Conservation (phyloP, 2,888 invertebrate genomes). For the Campoplex capitator region DNA sequence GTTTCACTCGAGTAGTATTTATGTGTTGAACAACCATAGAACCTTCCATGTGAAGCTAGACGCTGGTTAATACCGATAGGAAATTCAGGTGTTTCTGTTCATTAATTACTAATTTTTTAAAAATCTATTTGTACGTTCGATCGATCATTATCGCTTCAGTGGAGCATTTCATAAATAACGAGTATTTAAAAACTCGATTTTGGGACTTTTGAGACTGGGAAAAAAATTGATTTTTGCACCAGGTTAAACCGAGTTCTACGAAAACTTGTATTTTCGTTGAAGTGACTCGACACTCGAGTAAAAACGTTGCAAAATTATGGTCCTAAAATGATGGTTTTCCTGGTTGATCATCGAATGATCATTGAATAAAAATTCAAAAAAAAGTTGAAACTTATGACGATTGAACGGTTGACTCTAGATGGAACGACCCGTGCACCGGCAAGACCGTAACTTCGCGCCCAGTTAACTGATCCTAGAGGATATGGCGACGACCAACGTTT, state of each 20-base stretch:
- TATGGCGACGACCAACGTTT: conserved; percentile 71
- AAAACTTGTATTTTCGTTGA: too few relatives aligned
- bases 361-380: too few relatives aligned
- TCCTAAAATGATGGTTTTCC: too few relatives aligned
- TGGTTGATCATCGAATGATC: neutral
- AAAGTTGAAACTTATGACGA: too few relatives aligned
- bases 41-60: neutral
- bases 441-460: conserved; percentile 63
- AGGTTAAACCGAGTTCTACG: neutral
- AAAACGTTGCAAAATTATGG: neutral
- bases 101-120: neutral
- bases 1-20: neutral
- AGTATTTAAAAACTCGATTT: neutral
- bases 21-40: neutral
- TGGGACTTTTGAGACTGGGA: neutral
- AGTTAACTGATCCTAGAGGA: conserved; percentile 69
- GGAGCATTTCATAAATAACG: neutral
- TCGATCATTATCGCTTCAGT: too few relatives aligned
- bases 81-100: neutral
- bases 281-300: neutral
- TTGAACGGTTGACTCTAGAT: neutral
- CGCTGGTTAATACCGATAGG: neutral
- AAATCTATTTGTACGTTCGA: neutral
- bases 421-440: conserved; percentile 3
- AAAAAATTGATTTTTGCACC: neutral